Percentiles rank a stretch among this genome's conserved stretches.
phyloP scores from a whole-genome alignment of 2,888 invertebrate genomes.

The Acleris emargana region DNA sequence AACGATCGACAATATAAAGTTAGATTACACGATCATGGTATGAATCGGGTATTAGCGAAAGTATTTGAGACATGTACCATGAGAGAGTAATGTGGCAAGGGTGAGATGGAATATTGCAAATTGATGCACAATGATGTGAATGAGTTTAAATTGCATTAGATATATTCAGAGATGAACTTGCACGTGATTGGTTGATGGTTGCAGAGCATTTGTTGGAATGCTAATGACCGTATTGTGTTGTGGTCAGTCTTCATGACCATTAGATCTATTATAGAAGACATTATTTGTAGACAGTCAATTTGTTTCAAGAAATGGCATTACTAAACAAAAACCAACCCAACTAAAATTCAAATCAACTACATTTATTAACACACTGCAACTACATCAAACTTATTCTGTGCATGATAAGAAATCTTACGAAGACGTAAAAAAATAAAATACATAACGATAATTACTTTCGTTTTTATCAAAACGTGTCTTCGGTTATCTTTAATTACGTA shows the following conservation, averaged over 20 bases:
- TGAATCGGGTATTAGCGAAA: constrained; percentile 51
- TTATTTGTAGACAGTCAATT: too few species aligned
- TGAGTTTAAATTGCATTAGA: constrained; percentile 32
- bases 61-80: constrained; percentile 40
- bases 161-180: constrained; percentile 20
- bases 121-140: constrained; percentile 31
- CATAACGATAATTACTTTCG: constrained; percentile 15
- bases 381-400: too few species aligned
- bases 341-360: too few species aligned
- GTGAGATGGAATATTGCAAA: constrained; percentile 33
- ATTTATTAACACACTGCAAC: too few species aligned
- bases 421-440: too few species aligned
- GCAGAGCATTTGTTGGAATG: neutral
- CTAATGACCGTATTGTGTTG: neutral
- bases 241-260: neutral
- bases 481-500: constrained; percentile 30
- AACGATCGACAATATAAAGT: constrained; percentile 42
- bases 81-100: constrained; percentile 30
- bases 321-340: too few species aligned
- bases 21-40: constrained; percentile 42
- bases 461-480: constrained; percentile 25
- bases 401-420: too few species aligned
- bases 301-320: too few species aligned
- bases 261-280: too few species aligned
- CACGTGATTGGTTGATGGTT: neutral